phyloP scores from a whole-genome alignment of 2,797 vertebrate species.

The Peromyscus aztecus region DNA sequence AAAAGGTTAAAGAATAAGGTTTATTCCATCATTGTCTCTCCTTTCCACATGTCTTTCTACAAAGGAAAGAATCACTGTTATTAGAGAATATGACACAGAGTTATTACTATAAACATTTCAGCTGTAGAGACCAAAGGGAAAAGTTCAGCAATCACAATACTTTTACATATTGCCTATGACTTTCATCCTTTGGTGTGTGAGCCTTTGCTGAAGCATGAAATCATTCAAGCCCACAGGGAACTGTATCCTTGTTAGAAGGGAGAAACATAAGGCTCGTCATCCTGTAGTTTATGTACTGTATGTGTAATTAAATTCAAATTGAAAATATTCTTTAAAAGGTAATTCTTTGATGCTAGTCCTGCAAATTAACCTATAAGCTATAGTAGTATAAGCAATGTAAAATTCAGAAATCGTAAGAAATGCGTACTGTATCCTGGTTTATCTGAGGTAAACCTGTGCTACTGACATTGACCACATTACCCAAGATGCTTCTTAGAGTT shows the following conservation, averaged over 20 bases:
- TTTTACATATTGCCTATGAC: neutral
- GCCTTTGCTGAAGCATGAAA: neutral
- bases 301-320: neutral
- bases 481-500: slow-evolving; percentile 1
- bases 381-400: neutral
- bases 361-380: neutral
- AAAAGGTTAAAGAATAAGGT: neutral
- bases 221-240: neutral
- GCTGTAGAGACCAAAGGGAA: neutral
- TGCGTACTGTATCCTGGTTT: neutral
- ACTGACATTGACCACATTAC: neutral
- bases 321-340: neutral
- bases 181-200: neutral
- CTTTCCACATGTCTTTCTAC: neutral
- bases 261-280: neutral
- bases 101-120: neutral
- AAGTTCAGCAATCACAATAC: neutral
- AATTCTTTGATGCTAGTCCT: neutral
- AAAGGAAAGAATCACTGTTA: neutral
- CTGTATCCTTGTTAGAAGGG: neutral
- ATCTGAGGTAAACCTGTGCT: neutral
- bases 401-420: neutral
- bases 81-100: neutral
- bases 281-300: neutral
- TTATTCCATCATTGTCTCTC: neutral